Percentiles rank a stretch among this genome's conserved stretches.
These are phyloP conservation scores for Heteronetta atricapilla DNA, from an alignment of 2,113 vertebrate species.

Conservation along the genomic window DNA sequence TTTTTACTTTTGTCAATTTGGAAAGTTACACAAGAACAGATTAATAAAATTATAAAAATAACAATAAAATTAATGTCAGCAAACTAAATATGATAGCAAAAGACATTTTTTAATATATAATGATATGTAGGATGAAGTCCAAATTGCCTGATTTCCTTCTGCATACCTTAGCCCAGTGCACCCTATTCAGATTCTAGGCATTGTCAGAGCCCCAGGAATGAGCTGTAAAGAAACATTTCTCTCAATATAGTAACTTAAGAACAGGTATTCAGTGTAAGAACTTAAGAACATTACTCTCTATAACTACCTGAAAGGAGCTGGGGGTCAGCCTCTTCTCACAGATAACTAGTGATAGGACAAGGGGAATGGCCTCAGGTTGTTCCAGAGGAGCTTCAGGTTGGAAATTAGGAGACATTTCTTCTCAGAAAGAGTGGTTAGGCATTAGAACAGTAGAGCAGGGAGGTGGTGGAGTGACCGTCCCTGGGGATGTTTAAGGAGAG, in stretches of 20 bases:
- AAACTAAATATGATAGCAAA: neutral
- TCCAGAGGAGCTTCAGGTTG: no score
- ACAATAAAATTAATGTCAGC: neutral
- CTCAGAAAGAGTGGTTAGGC: no score
- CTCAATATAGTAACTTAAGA: neutral
- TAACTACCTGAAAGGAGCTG: no score
- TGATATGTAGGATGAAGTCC: neutral
- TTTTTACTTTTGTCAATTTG: neutral
- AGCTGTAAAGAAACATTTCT: neutral
- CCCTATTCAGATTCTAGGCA: neutral
- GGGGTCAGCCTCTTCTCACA: no score
- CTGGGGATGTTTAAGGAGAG: no score
- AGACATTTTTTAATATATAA: neutral
- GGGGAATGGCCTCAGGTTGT: no score
- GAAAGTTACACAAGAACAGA: neutral
- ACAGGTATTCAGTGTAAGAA: no score
- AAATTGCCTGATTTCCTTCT: neutral
- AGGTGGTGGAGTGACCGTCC: no score
- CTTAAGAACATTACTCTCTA: no score
- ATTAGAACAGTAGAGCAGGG: no score
- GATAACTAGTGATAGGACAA: no score
- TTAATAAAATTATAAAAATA: neutral
- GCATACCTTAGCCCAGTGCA: fast-evolving
- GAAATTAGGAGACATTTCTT: no score
- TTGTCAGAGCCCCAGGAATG: neutral